A percentile compares a stretch with the other conserved stretches of the same genome.
Evolutionary conservation across 2,113 vertebrate species (phyloP).

Genomic region (Enhydra lutris): DNA sequence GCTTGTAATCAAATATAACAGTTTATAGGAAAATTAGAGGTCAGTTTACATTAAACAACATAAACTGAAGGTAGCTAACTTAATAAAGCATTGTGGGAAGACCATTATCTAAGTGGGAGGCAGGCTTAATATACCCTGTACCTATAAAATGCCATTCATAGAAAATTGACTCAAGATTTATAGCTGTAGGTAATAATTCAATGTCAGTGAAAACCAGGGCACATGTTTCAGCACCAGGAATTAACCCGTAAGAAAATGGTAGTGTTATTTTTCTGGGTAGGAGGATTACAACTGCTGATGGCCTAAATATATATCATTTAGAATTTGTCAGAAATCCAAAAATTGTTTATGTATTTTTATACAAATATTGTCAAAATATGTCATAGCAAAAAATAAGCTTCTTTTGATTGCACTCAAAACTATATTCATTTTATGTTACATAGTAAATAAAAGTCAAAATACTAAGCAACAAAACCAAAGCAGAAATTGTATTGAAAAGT

Average conservation of each 20-base stretch:
- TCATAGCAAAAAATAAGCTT: neutral
- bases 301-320: neutral
- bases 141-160: conserved; percentile 49
- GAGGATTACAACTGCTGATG: neutral
- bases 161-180: conserved; percentile 61
- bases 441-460: neutral
- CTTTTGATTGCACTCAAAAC: neutral
- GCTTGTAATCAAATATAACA: conserved; percentile 29
- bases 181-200: conserved; percentile 51
- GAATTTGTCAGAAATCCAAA: neutral
- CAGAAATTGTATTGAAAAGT: neutral
- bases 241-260: neutral
- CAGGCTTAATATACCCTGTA: conserved; percentile 5
- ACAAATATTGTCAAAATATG: neutral
- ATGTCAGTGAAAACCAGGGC: conserved; percentile 3
- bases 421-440: neutral
- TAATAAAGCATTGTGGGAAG: conserved; percentile 14
- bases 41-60: conserved; percentile 22
- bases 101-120: conserved; percentile 24
- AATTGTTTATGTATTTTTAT: neutral
- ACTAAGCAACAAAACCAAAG: neutral
- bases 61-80: neutral
- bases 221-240: neutral
- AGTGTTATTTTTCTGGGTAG: neutral
- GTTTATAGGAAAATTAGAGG: conserved; percentile 42